Percentiles rank a stretch among this genome's conserved stretches.
These are phyloP conservation scores for Sialia sialis DNA, from an alignment of 2,113 vertebrate genomes.

Conservation along the genomic window DNA sequence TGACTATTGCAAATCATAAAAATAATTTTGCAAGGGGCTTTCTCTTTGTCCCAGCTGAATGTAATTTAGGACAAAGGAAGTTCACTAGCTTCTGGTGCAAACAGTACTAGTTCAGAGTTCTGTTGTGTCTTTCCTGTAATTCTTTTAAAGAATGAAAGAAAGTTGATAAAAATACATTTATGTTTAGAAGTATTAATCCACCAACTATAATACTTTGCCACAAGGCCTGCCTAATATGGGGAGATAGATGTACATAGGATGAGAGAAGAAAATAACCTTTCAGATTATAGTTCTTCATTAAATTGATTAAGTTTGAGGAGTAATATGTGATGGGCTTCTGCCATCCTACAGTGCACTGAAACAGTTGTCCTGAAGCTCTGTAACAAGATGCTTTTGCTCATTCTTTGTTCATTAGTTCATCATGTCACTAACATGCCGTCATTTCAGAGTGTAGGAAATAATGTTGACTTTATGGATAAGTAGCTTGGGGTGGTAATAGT, in stretches of 20 bases:
- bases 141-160: background rate
- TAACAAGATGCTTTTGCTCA: background rate
- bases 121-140: background rate
- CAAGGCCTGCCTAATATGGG: background rate
- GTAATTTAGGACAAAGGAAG: background rate
- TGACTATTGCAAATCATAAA: background rate
- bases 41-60: background rate
- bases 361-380: background rate
- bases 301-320: background rate
- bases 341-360: background rate
- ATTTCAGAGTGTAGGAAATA: background rate
- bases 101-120: background rate
- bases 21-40: background rate
- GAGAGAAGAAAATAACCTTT: background rate
- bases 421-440: background rate
- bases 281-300: background rate
- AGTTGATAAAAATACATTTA: background rate
- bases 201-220: background rate
- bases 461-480: background rate
- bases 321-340: background rate
- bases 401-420: background rate
- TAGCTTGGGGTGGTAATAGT: background rate
- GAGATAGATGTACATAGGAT: fast-evolving
- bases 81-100: background rate
- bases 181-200: background rate